A percentile compares a stretch with the other conserved stretches of the same genome.
phyloP scores from a whole-genome alignment of 2,888 invertebrate species.

The Hirtodrosophila alboralis region DNA sequence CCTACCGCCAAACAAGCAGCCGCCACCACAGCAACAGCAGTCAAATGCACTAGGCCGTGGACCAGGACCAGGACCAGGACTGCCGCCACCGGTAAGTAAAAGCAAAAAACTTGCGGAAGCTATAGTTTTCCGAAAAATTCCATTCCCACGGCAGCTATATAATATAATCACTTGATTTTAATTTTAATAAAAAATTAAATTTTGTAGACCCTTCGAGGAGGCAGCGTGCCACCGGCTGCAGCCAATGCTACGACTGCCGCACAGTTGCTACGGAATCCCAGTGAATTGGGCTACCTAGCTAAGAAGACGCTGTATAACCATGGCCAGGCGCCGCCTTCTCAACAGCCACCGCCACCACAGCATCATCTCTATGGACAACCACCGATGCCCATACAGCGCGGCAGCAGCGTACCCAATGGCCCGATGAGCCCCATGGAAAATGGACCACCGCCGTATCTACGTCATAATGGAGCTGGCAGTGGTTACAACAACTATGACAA shows the following conservation, averaged over 20 bases:
- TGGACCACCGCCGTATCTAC: conserved; percentile 60
- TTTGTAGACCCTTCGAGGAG: conserved; percentile 74
- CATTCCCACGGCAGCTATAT: too few relatives aligned
- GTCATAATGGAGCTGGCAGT: conserved; percentile 62
- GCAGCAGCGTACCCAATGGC: conserved; percentile 81
- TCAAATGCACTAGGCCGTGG: conserved; percentile 64
- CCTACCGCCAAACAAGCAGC: conserved; percentile 79
- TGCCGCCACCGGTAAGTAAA: conserved; percentile 60
- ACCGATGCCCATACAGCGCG: conserved; percentile 76
- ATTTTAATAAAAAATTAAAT: too few relatives aligned
- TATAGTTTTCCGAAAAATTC: too few relatives aligned
- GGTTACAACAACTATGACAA: conserved; percentile 81
- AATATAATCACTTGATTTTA: too few relatives aligned
- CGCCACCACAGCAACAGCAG: conserved; percentile 66
- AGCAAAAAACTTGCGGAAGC: too few relatives aligned
- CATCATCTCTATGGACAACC: conserved; percentile 70
- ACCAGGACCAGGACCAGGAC: conserved; percentile 56
- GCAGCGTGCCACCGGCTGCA: conserved; percentile 77
- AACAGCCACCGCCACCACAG: conserved; percentile 58
- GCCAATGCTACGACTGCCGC: conserved; percentile 61
- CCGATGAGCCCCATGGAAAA: conserved; percentile 83
- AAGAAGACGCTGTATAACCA: conserved; percentile 79
- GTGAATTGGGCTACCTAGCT: conserved; percentile 78
- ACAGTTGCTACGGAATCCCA: conserved; percentile 76
- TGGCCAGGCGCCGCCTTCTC: conserved; percentile 66